phyloP scores from a whole-genome alignment of 2,888 invertebrate species.

The Diplolepis rosae region DNA sequence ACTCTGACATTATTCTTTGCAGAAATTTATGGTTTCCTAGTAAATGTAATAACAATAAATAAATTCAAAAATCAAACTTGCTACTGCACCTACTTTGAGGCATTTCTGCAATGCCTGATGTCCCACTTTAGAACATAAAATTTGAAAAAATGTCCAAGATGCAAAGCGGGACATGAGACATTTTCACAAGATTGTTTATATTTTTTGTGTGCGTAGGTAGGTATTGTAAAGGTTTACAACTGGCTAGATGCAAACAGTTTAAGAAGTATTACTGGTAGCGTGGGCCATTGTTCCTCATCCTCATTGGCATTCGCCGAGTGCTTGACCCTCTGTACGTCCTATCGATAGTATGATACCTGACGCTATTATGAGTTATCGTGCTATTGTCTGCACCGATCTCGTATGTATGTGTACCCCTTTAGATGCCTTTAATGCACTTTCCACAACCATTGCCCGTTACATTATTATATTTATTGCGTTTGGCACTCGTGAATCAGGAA shows the following conservation, averaged over 20 bases:
- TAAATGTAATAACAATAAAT: neutral
- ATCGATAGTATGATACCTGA: constrained; percentile 69
- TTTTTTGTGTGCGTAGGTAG: constrained; percentile 10
- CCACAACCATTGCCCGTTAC: constrained; percentile 26
- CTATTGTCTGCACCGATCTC: constrained; percentile 63
- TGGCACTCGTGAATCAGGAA: constrained; percentile 22
- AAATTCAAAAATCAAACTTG: neutral
- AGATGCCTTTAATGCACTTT: constrained; percentile 12
- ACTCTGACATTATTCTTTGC: too few relatives aligned
- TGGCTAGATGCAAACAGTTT: constrained; percentile 18
- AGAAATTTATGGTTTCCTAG: too few relatives aligned
- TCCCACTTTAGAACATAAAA: constrained; percentile 24
- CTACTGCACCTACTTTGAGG: constrained; percentile 10
- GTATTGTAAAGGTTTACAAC: constrained; percentile 18
- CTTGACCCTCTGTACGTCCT: constrained; percentile 59
- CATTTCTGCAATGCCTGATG: constrained; percentile 4
- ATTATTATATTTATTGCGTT: constrained; percentile 25
- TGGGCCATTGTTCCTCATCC: constrained; percentile 61
- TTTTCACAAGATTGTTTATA: constrained; percentile 21
- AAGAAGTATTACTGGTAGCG: constrained; percentile 27
- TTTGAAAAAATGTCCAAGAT: neutral
- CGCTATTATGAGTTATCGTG: constrained; percentile 72
- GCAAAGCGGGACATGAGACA: constrained; percentile 15
- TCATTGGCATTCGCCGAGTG: constrained; percentile 67
- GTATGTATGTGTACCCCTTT: constrained; percentile 15